Percentiles rank a stretch among this genome's conserved stretches.
These are phyloP conservation scores for Smutsia temminckii DNA, from an alignment of 2,797 vertebrate species.

Conservation along the genomic window DNA sequence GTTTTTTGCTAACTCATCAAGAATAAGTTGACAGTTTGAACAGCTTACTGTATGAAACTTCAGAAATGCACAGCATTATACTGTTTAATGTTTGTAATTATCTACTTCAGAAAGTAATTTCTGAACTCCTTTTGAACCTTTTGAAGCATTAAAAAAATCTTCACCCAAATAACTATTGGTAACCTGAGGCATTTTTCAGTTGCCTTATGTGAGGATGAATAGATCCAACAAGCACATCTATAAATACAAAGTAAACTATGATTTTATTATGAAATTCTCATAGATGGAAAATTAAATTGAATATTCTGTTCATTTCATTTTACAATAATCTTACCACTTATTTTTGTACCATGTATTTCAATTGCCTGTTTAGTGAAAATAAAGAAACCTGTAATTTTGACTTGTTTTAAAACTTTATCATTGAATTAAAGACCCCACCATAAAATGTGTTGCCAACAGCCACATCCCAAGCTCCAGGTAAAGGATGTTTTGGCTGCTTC, in stretches of 20 bases:
- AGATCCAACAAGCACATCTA: constrained; percentile 87
- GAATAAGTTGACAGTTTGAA: constrained; percentile 39
- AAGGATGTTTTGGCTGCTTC: constrained; percentile 61
- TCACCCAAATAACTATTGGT: constrained; percentile 50
- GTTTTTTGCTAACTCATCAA: constrained; percentile 42
- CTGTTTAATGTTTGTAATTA: constrained; percentile 26
- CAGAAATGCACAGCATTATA: constrained; percentile 16
- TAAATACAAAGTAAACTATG: constrained; percentile 88
- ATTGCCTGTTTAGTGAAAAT: constrained; percentile 85
- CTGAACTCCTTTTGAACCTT: neutral
- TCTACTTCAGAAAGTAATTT: constrained; percentile 53
- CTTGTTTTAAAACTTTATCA: constrained; percentile 83
- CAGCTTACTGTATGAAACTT: constrained; percentile 44
- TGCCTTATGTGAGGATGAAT: constrained; percentile 80
- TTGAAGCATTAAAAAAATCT: neutral
- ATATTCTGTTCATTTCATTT: constrained; percentile 83
- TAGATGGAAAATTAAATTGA: constrained; percentile 87
- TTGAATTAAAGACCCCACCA: constrained; percentile 62
- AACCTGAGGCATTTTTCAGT: constrained; percentile 73
- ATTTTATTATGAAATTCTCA: constrained; percentile 89
- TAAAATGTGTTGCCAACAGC: constrained; percentile 69
- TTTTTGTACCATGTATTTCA: constrained; percentile 84
- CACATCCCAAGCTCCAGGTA: constrained; percentile 46
- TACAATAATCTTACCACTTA: constrained; percentile 85
- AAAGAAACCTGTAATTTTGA: constrained; percentile 83